Conservation (phyloP, 2,113 vertebrate genomes). For the Amia ocellicauda region DNA sequence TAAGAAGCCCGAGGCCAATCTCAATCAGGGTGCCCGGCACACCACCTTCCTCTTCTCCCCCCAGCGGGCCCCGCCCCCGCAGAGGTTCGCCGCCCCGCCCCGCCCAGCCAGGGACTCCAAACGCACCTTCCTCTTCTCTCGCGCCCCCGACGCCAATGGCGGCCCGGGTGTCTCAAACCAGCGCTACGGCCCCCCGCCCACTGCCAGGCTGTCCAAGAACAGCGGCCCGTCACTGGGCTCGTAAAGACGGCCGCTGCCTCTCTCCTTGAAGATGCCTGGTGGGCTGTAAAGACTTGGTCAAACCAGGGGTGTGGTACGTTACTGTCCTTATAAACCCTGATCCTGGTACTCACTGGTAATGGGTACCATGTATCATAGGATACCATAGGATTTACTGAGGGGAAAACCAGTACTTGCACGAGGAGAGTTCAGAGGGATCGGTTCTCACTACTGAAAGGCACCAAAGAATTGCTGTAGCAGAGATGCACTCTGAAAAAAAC, state of each 20-base stretch:
- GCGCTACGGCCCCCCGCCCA: constrained; percentile 38
- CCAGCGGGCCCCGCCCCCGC: constrained; percentile 31
- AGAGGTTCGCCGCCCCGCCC: constrained; percentile 1
- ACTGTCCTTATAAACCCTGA: constrained; percentile 39
- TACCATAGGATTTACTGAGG: too few relatives aligned
- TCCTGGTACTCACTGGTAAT: neutral
- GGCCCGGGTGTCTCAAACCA: constrained; percentile 37
- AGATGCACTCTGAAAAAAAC: too few relatives aligned
- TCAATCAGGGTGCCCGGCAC: constrained; percentile 69
- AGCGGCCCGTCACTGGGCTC: constrained; percentile 18
- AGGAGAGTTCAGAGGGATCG: too few relatives aligned
- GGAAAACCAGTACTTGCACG: too few relatives aligned
- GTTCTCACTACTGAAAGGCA: too few relatives aligned
- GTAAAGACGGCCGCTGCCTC: constrained; percentile 6
- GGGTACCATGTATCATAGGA: too few relatives aligned
- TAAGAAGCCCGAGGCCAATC: constrained; percentile 57
- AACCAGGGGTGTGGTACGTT: constrained; percentile 33
- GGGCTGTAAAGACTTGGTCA: constrained; percentile 21
- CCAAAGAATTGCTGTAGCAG: too few relatives aligned
- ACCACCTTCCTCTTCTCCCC: constrained; percentile 66
- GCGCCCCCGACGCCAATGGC: constrained; percentile 32
- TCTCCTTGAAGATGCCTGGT: constrained; percentile 23
- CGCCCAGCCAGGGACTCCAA: constrained; percentile 36
- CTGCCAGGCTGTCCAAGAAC: constrained; percentile 53
- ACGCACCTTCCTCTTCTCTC: constrained; percentile 69